Percentiles rank a stretch among this genome's conserved stretches.
phyloP scores from a whole-genome alignment of 92 coral and sea anemone species.

The Epizoanthus fatuus region DNA sequence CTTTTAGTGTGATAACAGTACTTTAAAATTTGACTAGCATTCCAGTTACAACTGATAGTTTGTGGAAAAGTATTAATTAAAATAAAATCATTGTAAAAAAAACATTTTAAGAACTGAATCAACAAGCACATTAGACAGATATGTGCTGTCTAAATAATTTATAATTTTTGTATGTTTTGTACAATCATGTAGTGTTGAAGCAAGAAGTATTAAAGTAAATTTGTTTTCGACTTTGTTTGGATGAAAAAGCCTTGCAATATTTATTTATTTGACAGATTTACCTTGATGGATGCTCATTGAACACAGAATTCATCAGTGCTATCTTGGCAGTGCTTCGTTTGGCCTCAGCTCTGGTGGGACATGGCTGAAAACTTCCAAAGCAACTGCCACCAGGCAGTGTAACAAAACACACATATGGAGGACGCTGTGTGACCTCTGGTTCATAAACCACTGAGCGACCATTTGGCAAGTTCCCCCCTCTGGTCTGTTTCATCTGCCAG shows the following conservation, averaged over 20 bases:
- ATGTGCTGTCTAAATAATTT: too few relatives aligned
- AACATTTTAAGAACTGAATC: too few relatives aligned
- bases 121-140: too few relatives aligned
- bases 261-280: slow-evolving; percentile 9
- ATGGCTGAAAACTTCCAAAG: slow-evolving; percentile 93
- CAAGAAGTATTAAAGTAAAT: too few relatives aligned
- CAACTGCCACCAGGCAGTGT: slow-evolving; percentile 95
- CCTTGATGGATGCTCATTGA: slow-evolving; percentile 97
- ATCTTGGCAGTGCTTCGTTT: slow-evolving; percentile 92
- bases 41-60: too few relatives aligned
- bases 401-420: slow-evolving; percentile 93
- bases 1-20: too few relatives aligned
- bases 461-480: slow-evolving; percentile 45
- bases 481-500: slow-evolving; percentile 91
- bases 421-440: slow-evolving; percentile 82
- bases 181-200: too few relatives aligned
- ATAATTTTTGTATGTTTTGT: too few relatives aligned
- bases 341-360: slow-evolving; percentile 95
- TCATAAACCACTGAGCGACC: slow-evolving; percentile 75
- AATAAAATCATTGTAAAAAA: too few relatives aligned
- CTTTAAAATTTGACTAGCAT: too few relatives aligned
- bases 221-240: too few relatives aligned
- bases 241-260: neutral
- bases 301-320: slow-evolving; percentile 96
- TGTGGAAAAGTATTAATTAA: too few relatives aligned